Evolutionary conservation across 37 sponge, comb jelly and placozoan species (phyloP), one percentile per base, ranked within the genome.

Genomic region (Chondrilla cf. caribensis): DNA sequence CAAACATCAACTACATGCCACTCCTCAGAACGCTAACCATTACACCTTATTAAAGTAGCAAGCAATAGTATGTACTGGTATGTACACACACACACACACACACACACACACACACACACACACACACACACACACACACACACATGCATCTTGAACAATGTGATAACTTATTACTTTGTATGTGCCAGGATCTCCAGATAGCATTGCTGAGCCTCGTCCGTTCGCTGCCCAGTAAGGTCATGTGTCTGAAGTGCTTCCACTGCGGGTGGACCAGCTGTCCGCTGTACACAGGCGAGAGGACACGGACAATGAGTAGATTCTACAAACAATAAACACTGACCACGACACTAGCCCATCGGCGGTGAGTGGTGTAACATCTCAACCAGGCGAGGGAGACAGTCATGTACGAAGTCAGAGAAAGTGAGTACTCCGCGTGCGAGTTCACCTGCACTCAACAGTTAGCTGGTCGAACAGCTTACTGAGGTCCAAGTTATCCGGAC

Each of bases 151-250:
- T n/a, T n/a, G n/a, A n/a, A n/a, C n/a, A n/a, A n/a, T n/a, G n/a
- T n/a, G n/a, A n/a, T n/a, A n/a, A n/a, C n/a, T n/a, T n/a, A n/a
- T n/a, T 58, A 96, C 93, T 90, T 80, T 96, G 90, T 40, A 96
- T 47, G 78, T 93, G 93, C 97, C 97, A 96, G n/a, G 91, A 90
- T 15, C 97, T 76, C 97, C 97, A 96, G 29, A 96, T 93, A 15
- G 84, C 91, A 78, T 96, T 96, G 70, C 87, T 93, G 41, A 96
- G 89, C 51, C 97, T 85, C 17, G 82, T 82, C 54, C 70, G 88
- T 39, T 96, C 93, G 33, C 84, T 84, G 60, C 83, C 80, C 24
- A 81, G 18, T 79, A 93, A 58, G 28, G 79, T 24, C 89, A 93
- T 87, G 86, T 90, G 89, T 25, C 88, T 54, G 41, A 90, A 96